Percentiles rank a stretch among this genome's conserved stretches.
These are phyloP conservation scores for Zophobas morio DNA, from an alignment of 1,140 invertebrate genomes.

Conservation along the genomic window DNA sequence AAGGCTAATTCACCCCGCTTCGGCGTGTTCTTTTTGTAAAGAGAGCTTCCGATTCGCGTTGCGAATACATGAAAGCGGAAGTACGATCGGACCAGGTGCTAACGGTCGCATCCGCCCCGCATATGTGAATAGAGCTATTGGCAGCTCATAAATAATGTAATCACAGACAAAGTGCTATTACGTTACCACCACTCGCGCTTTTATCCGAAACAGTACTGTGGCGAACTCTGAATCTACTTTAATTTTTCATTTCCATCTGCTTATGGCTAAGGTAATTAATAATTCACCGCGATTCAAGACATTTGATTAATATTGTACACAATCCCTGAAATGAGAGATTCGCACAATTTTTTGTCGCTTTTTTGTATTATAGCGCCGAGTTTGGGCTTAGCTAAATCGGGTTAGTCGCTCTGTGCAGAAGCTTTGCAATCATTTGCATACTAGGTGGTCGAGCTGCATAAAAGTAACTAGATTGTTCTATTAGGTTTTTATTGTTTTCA, in stretches of 20 bases:
- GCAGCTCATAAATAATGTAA: constrained; percentile 62
- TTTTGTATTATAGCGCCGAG: too few relatives aligned
- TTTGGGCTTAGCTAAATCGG: too few relatives aligned
- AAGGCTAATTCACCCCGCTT: constrained; percentile 18
- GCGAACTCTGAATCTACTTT: constrained; percentile 50
- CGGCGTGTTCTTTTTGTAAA: constrained; percentile 31
- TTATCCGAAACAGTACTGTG: constrained; percentile 31
- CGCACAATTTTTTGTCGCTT: too few relatives aligned
- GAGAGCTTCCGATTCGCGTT: constrained; percentile 31
- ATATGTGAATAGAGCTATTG: constrained; percentile 59
- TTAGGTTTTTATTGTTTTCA: too few relatives aligned
- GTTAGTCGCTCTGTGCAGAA: too few relatives aligned
- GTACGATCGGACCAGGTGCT: constrained; percentile 50
- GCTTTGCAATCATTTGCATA: too few relatives aligned
- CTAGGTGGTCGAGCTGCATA: too few relatives aligned
- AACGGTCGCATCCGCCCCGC: constrained; percentile 57
- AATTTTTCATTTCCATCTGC: constrained; percentile 56
- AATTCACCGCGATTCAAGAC: constrained; percentile 1
- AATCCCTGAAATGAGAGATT: too few relatives aligned
- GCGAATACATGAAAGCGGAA: constrained; percentile 33
- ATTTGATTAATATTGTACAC: constrained; percentile 12
- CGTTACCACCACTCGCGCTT: constrained; percentile 52
- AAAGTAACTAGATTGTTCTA: too few relatives aligned
- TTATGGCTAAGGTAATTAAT: constrained; percentile 46
- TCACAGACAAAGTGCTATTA: constrained; percentile 61